phyloP scores from a whole-genome alignment of 1,140 invertebrate species.

The Ganaspis sp. region DNA sequence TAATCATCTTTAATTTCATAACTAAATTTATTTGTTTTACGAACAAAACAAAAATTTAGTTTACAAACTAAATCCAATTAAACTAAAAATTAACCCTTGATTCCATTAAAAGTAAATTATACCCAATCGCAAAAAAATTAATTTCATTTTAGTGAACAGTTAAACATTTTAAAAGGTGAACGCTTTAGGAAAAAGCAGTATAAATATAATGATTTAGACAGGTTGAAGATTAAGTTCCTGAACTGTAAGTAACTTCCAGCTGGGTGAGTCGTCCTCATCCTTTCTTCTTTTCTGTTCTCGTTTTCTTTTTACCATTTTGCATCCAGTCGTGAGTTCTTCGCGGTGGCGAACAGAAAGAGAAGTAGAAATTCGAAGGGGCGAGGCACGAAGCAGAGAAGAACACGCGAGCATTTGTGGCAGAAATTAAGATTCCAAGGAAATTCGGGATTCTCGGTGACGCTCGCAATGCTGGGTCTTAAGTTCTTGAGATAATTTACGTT shows the following conservation, averaged over 20 bases:
- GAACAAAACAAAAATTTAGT: no score
- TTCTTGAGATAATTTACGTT: conserved; percentile 64
- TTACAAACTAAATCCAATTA: no score
- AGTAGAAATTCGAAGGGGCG: neutral
- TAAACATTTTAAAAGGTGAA: no score
- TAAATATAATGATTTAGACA: neutral
- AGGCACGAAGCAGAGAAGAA: conserved; percentile 37
- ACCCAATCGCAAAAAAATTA: no score
- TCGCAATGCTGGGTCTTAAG: conserved; percentile 49
- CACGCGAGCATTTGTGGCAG: conserved; percentile 46
- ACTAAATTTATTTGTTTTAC: no score
- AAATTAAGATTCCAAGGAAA: conserved; percentile 66
- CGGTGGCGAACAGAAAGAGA: conserved; percentile 35
- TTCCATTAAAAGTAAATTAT: no score
- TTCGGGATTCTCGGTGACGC: conserved; percentile 55
- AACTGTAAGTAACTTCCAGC: conserved; percentile 9
- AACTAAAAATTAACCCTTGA: no score
- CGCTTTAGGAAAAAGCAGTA: no score
- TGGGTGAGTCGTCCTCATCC: neutral
- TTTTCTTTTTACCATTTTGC: neutral
- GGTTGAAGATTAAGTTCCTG: neutral
- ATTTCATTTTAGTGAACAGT: no score
- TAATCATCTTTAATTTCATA: no score
- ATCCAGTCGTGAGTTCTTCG: conserved; percentile 40
- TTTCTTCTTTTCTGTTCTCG: neutral